A percentile compares a stretch with the other conserved stretches of the same genome.
Evolutionary conservation across 2,888 invertebrate species (phyloP).

Genomic region (Beris morrisii): DNA sequence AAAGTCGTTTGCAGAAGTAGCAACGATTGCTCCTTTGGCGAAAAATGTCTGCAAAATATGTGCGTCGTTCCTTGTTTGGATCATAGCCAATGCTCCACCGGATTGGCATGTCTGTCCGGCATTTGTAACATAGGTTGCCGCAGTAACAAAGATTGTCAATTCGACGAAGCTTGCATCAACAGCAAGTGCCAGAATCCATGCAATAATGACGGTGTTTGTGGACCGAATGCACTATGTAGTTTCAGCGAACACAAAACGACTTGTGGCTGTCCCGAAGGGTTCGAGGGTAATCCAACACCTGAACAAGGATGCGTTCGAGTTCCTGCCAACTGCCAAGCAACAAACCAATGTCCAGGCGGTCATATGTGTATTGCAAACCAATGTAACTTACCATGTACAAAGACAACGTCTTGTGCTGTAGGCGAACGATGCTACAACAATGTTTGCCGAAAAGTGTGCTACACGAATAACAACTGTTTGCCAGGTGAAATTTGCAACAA

Average conservation of each 20-base stretch:
- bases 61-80: constrained; percentile 79
- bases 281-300: constrained; percentile 83
- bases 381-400: constrained; percentile 77
- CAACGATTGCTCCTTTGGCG: constrained; percentile 77
- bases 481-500: constrained; percentile 85
- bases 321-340: constrained; percentile 68
- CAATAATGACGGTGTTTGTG: constrained; percentile 72
- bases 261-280: constrained; percentile 82
- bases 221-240: constrained; percentile 80
- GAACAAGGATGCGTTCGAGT: constrained; percentile 87
- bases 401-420: constrained; percentile 73
- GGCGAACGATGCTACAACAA: constrained; percentile 82
- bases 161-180: constrained; percentile 77
- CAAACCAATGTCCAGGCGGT: constrained; percentile 73
- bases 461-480: constrained; percentile 85
- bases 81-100: constrained; percentile 77
- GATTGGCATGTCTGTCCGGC: constrained; percentile 79
- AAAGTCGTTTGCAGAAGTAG: constrained; percentile 76
- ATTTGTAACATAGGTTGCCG: constrained; percentile 83
- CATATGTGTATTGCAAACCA: constrained; percentile 77
- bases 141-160: constrained; percentile 77
- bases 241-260: constrained; percentile 72
- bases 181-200: constrained; percentile 86
- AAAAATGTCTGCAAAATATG: constrained; percentile 75
- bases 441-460: constrained; percentile 82